A percentile compares a stretch with the other conserved stretches of the same genome.
Conservation (phyloP, 2,888 invertebrate species). For the Cremastobaeus sp. region DNA sequence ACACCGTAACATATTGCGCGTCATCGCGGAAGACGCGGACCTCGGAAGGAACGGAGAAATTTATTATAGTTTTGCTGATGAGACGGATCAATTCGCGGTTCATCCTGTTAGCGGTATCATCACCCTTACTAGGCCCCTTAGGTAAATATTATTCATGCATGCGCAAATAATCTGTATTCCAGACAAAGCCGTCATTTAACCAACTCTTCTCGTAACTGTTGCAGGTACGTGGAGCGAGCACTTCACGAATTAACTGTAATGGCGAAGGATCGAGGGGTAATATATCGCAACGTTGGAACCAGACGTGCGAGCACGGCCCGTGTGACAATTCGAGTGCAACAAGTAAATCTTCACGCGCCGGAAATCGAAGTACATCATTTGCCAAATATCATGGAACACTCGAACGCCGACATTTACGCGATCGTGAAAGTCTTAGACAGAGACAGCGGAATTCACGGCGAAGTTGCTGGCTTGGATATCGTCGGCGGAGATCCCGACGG, state of each 20-base stretch:
- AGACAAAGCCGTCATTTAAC: too few species aligned
- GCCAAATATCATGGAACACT: conserved; percentile 89
- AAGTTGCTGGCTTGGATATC: conserved; percentile 89
- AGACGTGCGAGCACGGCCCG: conserved; percentile 85
- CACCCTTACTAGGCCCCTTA: conserved; percentile 88
- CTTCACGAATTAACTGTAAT: conserved; percentile 88
- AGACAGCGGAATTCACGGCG: conserved; percentile 91
- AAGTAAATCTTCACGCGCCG: conserved; percentile 92
- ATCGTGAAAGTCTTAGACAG: conserved; percentile 91
- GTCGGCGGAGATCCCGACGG: conserved; percentile 94
- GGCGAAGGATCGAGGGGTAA: conserved; percentile 90
- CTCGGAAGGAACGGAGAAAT: conserved; percentile 97
- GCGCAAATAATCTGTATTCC: too few species aligned
- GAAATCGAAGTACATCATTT: conserved; percentile 89
- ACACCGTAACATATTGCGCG: conserved; percentile 88
- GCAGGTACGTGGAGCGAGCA: conserved; percentile 83
- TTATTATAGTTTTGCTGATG: conserved; percentile 93
- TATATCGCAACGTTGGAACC: conserved; percentile 80
- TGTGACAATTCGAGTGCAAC: conserved; percentile 86
- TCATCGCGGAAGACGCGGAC: conserved; percentile 96
- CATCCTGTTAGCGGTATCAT: conserved; percentile 95
- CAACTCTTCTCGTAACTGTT: too few species aligned
- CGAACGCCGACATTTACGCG: conserved; percentile 91
- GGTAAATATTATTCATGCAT: too few species aligned
- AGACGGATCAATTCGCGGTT: conserved; percentile 91